These are phyloP conservation scores for Darevskia mixta DNA, from an alignment of 2,797 vertebrate species.

Conservation along the genomic window DNA sequence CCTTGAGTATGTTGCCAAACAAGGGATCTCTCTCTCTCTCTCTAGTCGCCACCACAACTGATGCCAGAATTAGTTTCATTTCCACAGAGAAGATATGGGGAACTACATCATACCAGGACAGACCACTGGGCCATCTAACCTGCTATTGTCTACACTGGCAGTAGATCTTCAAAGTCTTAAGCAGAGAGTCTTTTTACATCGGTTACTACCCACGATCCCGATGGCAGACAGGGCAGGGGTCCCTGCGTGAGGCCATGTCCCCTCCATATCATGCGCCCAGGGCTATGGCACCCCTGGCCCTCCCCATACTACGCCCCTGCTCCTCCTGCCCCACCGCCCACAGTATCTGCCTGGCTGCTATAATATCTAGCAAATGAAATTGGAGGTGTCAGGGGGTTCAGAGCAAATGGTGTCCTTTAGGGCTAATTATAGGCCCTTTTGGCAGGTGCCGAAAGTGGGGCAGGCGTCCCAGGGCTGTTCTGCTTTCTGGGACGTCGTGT, in stretches of 20 bases:
- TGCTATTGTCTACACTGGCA: not conserved
- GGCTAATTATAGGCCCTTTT: slow-evolving; percentile 72
- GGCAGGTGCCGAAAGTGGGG: slow-evolving; percentile 70
- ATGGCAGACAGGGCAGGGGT: too few relatives aligned
- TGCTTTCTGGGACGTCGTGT: slow-evolving; percentile 74
- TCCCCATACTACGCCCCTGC: not conserved
- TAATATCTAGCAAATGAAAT: not conserved
- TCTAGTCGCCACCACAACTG: too few relatives aligned
- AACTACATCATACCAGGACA: not conserved
- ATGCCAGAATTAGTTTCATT: not conserved
- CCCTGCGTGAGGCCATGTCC: not conserved
- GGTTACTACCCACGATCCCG: not conserved
- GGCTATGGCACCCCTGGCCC: not conserved
- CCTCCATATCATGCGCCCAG: not conserved
- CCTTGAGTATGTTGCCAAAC: not conserved
- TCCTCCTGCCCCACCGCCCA: too few relatives aligned
- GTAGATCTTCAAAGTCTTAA: not conserved
- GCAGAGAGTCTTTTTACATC: not conserved
- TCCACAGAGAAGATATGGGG: not conserved
- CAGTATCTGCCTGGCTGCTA: not conserved
- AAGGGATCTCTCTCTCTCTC: not conserved
- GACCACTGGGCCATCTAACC: not conserved
- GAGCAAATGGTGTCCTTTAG: slow-evolving; percentile 59
- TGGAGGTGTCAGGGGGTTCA: slow-evolving; percentile 30
- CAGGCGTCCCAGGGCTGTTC: slow-evolving; percentile 75